A percentile compares a stretch with the other conserved stretches of the same genome.
phyloP scores from a whole-genome alignment of 2,888 invertebrate species.

The Lasioglossum marginatum region DNA sequence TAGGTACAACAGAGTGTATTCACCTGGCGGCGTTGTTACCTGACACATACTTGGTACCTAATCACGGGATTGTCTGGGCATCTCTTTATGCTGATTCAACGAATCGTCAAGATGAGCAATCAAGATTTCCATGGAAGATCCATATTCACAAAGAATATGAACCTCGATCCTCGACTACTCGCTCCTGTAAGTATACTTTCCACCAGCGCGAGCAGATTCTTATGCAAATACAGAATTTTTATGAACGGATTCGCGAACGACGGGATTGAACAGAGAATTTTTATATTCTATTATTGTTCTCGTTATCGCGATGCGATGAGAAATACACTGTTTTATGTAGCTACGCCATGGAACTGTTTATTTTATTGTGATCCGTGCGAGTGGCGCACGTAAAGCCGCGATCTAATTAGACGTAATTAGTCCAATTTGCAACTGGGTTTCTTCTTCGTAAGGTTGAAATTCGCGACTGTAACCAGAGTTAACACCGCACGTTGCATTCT shows the following conservation, averaged over 20 bases:
- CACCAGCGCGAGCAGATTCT: not conserved
- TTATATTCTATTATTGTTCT: not conserved
- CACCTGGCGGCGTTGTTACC: conserved; percentile 68
- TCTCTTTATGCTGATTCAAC: not conserved
- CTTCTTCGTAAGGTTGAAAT: not conserved
- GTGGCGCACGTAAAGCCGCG: not conserved
- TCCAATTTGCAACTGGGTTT: not conserved
- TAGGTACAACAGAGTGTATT: conserved; percentile 67
- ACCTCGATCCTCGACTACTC: not conserved
- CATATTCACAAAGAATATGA: not conserved
- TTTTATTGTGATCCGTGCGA: conserved; percentile 1
- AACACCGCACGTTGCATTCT: not conserved
- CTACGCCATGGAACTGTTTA: not conserved
- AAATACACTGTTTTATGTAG: not conserved
- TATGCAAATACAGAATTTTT: not conserved
- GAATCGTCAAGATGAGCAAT: conserved; percentile 13
- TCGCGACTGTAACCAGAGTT: not conserved
- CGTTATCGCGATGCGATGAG: not conserved
- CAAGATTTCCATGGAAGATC: not conserved
- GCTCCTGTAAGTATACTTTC: not conserved
- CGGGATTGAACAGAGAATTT: not conserved
- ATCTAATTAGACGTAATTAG: not conserved
- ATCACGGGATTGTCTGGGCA: conserved; percentile 51
- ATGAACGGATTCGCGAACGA: not conserved
- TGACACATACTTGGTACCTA: conserved; percentile 64